Percentiles rank a stretch among this genome's conserved stretches.
Evolutionary conservation across 2,888 invertebrate genomes (phyloP).

Genomic region (Cephonodes hylas): DNA sequence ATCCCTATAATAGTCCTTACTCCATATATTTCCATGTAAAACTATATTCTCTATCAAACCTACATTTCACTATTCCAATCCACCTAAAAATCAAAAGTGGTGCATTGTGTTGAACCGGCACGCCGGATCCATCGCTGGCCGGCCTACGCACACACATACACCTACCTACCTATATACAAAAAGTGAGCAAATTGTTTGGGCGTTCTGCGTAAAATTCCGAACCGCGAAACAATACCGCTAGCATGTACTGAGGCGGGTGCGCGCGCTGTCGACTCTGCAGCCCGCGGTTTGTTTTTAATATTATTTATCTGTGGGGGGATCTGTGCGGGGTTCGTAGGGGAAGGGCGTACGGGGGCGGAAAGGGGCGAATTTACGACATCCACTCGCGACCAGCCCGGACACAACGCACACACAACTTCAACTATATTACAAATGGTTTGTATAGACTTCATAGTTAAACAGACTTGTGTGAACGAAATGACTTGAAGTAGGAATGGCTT

Average conservation of each 20-base stretch:
- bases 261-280: neutral
- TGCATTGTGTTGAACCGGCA: too few relatives aligned
- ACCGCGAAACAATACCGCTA: neutral
- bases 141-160: neutral
- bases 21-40: too few relatives aligned
- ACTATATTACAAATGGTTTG: too few relatives aligned
- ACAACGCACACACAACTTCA: neutral
- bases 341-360: neutral
- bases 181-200: neutral
- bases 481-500: too few relatives aligned
- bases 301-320: constrained; percentile 34
- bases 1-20: too few relatives aligned
- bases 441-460: too few relatives aligned
- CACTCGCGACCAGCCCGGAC: constrained; percentile 19
- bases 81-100: too few relatives aligned
- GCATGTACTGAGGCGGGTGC: neutral
- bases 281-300: constrained; percentile 35
- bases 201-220: neutral
- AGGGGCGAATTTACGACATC: constrained; percentile 34
- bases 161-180: neutral
- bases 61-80: too few relatives aligned
- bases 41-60: too few relatives aligned
- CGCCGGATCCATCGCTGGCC: too few relatives aligned
- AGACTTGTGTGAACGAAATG: too few relatives aligned
- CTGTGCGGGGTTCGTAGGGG: constrained; percentile 23